Base-by-base conservation (phyloP, 2,888 invertebrate species). In the Omphaloscelis lunosa region DNA sequence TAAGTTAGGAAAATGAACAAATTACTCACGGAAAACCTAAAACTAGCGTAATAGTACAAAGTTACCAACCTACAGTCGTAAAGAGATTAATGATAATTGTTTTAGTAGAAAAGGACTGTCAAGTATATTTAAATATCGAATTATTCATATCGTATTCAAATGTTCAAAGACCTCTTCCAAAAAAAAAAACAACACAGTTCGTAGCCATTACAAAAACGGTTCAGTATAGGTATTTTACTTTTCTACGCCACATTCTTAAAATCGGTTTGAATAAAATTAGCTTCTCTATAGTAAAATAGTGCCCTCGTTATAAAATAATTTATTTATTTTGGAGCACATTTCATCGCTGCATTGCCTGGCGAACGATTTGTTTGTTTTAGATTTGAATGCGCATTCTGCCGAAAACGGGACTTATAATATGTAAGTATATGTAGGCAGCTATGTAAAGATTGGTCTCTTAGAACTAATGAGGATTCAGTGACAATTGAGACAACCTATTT, bases 361-460 rank as follows among this genome's bases (percentile, higher is more conserved):
- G 51, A 56, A 63, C 9, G 48, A n/a, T 23, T 39, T 71, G 80
- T 68, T 80, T 83, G 51, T 83, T 77, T 86, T 75, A 75, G 71
- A 75, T 56, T 41, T 56, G 41, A 70, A 72, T 70, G 53, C 84
- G 73, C 48, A 51, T 58, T 70, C 51, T 29, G 27, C 20, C 7
- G 39, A 71, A 75, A 74, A 78, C 70, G 63, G 68, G 65, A 73
- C 29, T 48, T 51, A 39, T 12, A 15, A 70, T 39, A 29, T 12
- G n/a, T 27, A 68, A 11, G 15, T 41, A 61, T 27, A 20, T 48
- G 12, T 11, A 75, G 12, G 17, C 11, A 48, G 23, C 11, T 27
- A 39, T 45, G 34, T 69, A 45, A 45, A 70, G 48, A 1, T 56
- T 56, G 39, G 20, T 61, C 4, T 74, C 62, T 68, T n/a, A 59